Evolutionary conservation across 2,113 vertebrate species (phyloP), one percentile per base, ranked within the genome.

Genomic region (Callopanchax toddi): DNA sequence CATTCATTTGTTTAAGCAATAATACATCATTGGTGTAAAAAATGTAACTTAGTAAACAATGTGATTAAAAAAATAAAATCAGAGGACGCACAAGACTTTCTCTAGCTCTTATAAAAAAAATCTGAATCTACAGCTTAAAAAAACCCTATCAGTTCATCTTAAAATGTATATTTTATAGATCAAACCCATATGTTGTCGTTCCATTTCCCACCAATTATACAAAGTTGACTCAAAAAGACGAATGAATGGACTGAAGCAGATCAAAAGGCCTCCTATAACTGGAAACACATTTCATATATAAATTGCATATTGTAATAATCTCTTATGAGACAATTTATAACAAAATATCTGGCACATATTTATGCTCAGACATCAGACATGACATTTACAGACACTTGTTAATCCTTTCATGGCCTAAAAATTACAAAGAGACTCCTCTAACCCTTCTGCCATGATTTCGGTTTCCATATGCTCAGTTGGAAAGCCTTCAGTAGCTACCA

Each of bases 331-430:
- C 44, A 20, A 17, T 36, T 55, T 6, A 21, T 11, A 42, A 52
- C 36, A 16, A 59, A 16, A 34, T 26, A 37, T 21, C 11, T 18
- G 4, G 5, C 2, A 20, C 2, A 32, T 32, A 6, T 34, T 10
- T 61, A 9, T 37, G 5, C 10, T 12, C 4, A 54, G 16, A 60
- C n/a, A 25, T 67, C 23, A 11, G 20, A 43, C 20, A 36, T 48
- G 3, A 39, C 16, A 51, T 73, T 37, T 44, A 61, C n/a, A 39
- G 57, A 29, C 25, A 51, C 32, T 37, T 44, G 12, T 29, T 46
- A 48, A 53, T 51, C n/a, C 22, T 60, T 60, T 45, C 18, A 20
- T 46, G 18, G 29, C 25, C 9, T 26, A 23, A 0, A 37, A 25
- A 60, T 68, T 9, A 18, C 11, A 32, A 16, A 50, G 10, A 23